Evolutionary conservation across 2,797 vertebrate genomes (phyloP).

Genomic region (Hyperoplus lanceolatus): DNA sequence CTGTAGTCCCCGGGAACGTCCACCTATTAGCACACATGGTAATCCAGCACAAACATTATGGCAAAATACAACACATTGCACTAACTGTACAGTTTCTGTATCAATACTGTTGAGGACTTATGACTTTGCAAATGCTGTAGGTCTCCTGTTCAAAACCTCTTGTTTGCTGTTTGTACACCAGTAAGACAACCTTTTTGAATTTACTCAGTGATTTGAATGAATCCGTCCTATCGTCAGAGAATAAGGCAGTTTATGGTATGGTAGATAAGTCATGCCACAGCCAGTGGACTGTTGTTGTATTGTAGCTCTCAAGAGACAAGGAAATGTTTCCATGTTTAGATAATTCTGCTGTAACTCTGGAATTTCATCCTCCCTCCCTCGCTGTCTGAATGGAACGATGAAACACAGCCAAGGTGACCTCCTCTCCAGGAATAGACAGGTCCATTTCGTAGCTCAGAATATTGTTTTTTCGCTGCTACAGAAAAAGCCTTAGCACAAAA

Average conservation of each 20-base stretch:
- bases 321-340: constrained; percentile 54
- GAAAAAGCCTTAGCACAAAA: constrained; percentile 67
- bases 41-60: constrained; percentile 73
- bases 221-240: constrained; percentile 55
- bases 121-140: constrained; percentile 47
- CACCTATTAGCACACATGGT: constrained; percentile 70
- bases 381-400: constrained; percentile 56
- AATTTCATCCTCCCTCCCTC: constrained; percentile 40
- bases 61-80: constrained; percentile 74
- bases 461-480: constrained; percentile 66
- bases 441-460: constrained; percentile 57
- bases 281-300: constrained; percentile 65
- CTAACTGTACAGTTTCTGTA: constrained; percentile 73
- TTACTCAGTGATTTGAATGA: constrained; percentile 51
- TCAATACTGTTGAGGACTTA: constrained; percentile 55
- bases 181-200: constrained; percentile 30
- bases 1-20: constrained; percentile 53
- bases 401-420: constrained; percentile 64
- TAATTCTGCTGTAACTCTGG: constrained; percentile 56
- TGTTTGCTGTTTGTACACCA: constrained; percentile 37
- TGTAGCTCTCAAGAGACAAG: constrained; percentile 57
- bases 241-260: constrained; percentile 85
- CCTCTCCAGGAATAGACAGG: constrained; percentile 49
- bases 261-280: constrained; percentile 74
- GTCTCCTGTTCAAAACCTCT: constrained; percentile 40